Base-by-base conservation (phyloP, 92 coral and sea anemone genomes). In the Meandrina meandrites region DNA sequence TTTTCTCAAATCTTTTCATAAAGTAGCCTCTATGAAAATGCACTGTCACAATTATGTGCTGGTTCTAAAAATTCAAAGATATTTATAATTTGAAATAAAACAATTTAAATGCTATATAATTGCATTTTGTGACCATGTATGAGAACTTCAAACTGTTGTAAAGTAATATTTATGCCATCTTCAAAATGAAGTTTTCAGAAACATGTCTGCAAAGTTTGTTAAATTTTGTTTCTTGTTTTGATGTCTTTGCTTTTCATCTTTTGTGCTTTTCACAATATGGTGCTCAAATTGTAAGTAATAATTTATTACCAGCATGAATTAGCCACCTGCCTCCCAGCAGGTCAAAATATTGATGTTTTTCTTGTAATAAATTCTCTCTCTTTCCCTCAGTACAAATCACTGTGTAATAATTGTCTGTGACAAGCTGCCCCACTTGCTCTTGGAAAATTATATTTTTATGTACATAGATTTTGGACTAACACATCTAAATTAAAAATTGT, bases 291-390 rank as follows among this genome's bases (percentile, higher is more conserved):
- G 66, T 35, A 79, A 79, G 62, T 18, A 79, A 79, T 79, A 27
- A 79, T 79, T 79, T 21, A 79, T 54, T 54, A 51, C 16, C 81
- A 28, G 0, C 66, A 13, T 51, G 8, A 31, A 79, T 79, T 28
- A 15, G n/a, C 69, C 81, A 79, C 81, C 81, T 79, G 81, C 47
- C 18, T 53, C 48, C 24, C 45, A 7, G 81, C 81, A 53, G 66
- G 81, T 57, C 70, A 34, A 53, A n/a, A 16, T 27, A 16, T 8
- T 19, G 13, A 6, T 73, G 8, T 68, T 24, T 77, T 77, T 74
- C 15, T 37, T 42, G n/a, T 21, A 42, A 73, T 34, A 73, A 42
- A 75, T 15, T 30, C 4, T 48, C n/a, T 51, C n/a, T 3, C 24
- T 53, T 76, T 8, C 66, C 14, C n/a, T 71, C 47, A 32, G 22